phyloP scores from a whole-genome alignment of 2,797 vertebrate species.

The Labeo calbasu region DNA sequence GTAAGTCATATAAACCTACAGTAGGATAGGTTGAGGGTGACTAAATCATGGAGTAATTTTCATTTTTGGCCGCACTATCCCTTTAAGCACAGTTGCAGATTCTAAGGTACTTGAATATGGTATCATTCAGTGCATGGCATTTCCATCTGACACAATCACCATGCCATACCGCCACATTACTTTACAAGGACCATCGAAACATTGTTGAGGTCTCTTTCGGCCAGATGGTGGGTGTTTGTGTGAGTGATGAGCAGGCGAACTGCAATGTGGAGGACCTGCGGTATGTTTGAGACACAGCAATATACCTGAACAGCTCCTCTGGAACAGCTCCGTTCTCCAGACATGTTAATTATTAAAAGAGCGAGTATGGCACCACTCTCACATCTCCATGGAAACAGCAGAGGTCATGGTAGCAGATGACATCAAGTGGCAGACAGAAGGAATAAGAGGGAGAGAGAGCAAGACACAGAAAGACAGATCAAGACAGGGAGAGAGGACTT shows the following conservation, averaged over 20 bases:
- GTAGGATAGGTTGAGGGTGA: too few relatives aligned
- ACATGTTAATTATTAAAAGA: slow-evolving; percentile 59
- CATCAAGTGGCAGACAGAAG: slow-evolving; percentile 35
- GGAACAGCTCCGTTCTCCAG: slow-evolving; percentile 47
- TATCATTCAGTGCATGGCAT: background rate
- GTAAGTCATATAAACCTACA: too few relatives aligned
- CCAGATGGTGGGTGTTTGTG: slow-evolving; percentile 33
- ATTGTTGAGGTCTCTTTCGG: background rate
- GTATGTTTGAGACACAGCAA: slow-evolving; percentile 26
- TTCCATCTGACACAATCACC: background rate
- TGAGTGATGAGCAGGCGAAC: background rate
- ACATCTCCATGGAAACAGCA: slow-evolving; percentile 59
- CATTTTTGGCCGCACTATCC: too few relatives aligned
- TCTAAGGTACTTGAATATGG: slow-evolving; percentile 4
- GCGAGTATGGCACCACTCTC: slow-evolving; percentile 48
- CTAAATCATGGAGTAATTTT: too few relatives aligned
- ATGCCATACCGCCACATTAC: background rate
- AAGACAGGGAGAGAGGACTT: slow-evolving; percentile 9
- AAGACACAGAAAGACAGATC: background rate
- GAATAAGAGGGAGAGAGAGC: slow-evolving; percentile 15
- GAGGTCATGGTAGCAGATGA: slow-evolving; percentile 53
- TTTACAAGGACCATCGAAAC: background rate
- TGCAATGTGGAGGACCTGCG: slow-evolving; percentile 27
- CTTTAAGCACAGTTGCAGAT: background rate
- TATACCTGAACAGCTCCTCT: slow-evolving; percentile 49